Evolutionary conservation across 1,140 invertebrate species (phyloP).

Genomic region (Ephestia elutella): DNA sequence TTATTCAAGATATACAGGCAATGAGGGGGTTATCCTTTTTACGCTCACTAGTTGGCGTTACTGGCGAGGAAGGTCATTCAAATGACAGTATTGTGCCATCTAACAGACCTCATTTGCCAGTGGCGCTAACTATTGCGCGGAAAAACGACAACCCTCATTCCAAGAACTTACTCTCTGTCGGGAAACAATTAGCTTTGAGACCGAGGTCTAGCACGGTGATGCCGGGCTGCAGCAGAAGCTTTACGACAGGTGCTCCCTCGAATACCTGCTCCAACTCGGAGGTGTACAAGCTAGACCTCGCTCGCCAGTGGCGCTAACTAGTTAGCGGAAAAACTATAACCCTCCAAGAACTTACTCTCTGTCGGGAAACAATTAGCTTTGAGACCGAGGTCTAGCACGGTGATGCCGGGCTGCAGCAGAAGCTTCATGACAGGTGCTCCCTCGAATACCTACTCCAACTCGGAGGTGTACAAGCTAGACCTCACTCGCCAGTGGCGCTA

Average conservation of each 20-base stretch:
- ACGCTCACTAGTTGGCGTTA: too few species aligned
- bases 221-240: slow-evolving; percentile 81
- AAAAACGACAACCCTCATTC: too few species aligned
- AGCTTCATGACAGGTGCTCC: slow-evolving; percentile 80
- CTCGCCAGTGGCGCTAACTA: too few species aligned
- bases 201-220: slow-evolving; percentile 85
- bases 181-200: slow-evolving; percentile 89
- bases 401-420: slow-evolving; percentile 82
- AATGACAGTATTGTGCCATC: too few species aligned
- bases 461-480: slow-evolving; percentile 79
- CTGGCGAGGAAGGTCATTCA: too few species aligned
- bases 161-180: slow-evolving; percentile 80
- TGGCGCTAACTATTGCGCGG: too few species aligned
- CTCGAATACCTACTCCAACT: slow-evolving; percentile 83
- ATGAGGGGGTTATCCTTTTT: too few species aligned
- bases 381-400: slow-evolving; percentile 84
- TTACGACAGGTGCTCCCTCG: slow-evolving; percentile 78
- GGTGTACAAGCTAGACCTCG: too few species aligned
- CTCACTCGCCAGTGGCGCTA: too few species aligned
- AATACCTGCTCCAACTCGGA: slow-evolving; percentile 83
- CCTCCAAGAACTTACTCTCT: slow-evolving; percentile 75
- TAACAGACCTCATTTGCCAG: too few species aligned
- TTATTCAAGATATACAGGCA: too few species aligned
- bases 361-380: slow-evolving; percentile 88
- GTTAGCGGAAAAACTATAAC: too few species aligned